Evolutionary conservation across 2,113 vertebrate genomes (phyloP), one percentile per base, ranked within the genome.

Genomic region (Vulpes vulpes): DNA sequence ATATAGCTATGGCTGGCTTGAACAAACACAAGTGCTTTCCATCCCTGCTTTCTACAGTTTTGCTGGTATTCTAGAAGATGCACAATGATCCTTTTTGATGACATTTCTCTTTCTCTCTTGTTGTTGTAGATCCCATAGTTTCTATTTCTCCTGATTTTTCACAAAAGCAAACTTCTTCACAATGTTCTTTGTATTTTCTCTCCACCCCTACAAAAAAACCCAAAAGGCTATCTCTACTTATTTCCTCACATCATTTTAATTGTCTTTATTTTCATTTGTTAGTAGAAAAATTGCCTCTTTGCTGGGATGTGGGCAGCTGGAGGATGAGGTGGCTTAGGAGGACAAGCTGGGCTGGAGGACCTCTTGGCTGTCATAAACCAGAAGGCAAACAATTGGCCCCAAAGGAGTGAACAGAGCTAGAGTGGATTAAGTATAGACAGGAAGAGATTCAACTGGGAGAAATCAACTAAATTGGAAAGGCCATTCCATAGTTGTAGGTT

Each of bases 31-130:
- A 35, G 15, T 11, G 32, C 38, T 57, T 73, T 78, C 25, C 22
- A 86, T 94, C 60, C 23, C 17, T 53, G 38, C 73, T 92, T 89
- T 59, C 62, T 84, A 49, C 53, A 65, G n/a, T 65, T 81, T 97
- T 65, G 8, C 27, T 20, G 20, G 17, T 11, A 38, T 55, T 85
- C 27, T 2, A 30, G 59, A 6, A 86, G 4, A 15, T 90, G 25
- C 23, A 67, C 71, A 74, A 65, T 55, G 11, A 62, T 92, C 14
- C 78, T 55, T 12, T 43, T 79, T 38, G 32, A 76, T 43, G 25
- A 81, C 6, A 32, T 51, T 79, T 88, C n/a, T 55, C 27, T 53
- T 20, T 67, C 4, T 65, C 16, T 35, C 23, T 59, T 25, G 14
- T 51, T 55, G 14, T 57, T 55, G 57, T 43, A 60, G 27, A n/a